A percentile compares a stretch with the other conserved stretches of the same genome.
Evolutionary conservation across 35 echinoderm and acorn worm genomes (phyloP).

Genomic region (Anneissia japonica): DNA sequence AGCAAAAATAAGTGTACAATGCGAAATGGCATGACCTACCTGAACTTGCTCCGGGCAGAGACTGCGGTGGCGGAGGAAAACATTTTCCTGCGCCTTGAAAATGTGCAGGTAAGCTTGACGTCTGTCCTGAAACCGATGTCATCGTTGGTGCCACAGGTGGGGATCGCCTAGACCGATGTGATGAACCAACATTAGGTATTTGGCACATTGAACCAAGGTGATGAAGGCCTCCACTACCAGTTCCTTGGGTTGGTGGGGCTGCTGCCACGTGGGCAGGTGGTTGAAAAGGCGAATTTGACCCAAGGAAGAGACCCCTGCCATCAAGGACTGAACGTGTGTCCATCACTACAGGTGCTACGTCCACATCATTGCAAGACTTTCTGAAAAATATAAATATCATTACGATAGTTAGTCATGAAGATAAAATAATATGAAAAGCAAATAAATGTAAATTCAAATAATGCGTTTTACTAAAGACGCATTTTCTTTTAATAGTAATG

Average conservation of each 20-base stretch:
- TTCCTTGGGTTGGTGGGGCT: neutral
- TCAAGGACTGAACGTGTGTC: neutral
- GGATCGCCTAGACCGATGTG: neutral
- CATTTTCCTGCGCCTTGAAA: neutral
- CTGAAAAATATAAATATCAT: neutral
- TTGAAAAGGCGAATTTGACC: neutral
- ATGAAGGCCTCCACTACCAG: neutral
- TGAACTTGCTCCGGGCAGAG: neutral
- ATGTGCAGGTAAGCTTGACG: neutral
- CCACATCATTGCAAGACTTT: neutral
- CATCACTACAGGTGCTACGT: neutral
- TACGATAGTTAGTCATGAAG: too few relatives aligned
- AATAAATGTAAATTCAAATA: too few relatives aligned
- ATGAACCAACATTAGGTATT: neutral
- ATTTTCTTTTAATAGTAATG: too few relatives aligned
- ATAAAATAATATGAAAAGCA: too few relatives aligned
- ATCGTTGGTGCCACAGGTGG: neutral
- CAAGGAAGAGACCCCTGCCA: neutral
- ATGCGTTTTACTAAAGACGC: too few relatives aligned
- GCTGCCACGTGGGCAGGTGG: neutral
- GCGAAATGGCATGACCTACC: neutral
- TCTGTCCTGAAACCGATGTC: neutral
- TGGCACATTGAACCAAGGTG: neutral
- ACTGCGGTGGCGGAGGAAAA: neutral
- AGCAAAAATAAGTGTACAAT: too few relatives aligned